These are phyloP conservation scores for Periparus ater DNA, from an alignment of 2,797 vertebrate species.

Conservation along the genomic window DNA sequence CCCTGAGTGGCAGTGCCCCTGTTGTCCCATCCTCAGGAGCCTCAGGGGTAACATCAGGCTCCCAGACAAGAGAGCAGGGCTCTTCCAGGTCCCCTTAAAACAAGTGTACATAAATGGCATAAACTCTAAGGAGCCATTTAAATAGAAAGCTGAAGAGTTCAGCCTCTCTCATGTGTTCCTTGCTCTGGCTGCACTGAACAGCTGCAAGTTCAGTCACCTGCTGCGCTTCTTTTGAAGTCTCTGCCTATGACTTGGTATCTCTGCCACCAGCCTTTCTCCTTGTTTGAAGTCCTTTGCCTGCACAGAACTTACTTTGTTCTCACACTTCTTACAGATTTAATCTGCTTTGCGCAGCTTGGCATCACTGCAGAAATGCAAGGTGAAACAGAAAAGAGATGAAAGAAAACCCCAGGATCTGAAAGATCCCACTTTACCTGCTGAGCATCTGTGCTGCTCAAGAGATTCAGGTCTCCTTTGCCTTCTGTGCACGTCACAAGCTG, in stretches of 20 bases:
- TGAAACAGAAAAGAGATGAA: not conserved
- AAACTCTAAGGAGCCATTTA: not conserved
- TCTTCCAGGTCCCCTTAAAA: not conserved
- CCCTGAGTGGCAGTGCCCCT: not conserved
- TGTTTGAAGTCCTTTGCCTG: not conserved
- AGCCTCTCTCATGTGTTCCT: rapidly evolving
- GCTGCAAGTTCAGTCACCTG: not conserved
- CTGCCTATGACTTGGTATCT: not conserved
- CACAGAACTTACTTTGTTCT: conserved; percentile 28
- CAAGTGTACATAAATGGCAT: rapidly evolving
- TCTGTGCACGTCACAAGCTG: not conserved
- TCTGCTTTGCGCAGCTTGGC: not conserved
- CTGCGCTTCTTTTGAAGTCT: not conserved
- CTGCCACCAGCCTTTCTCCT: not conserved
- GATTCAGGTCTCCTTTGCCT: not conserved
- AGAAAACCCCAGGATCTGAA: not conserved
- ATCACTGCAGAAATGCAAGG: not conserved
- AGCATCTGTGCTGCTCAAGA: not conserved
- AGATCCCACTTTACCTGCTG: not conserved
- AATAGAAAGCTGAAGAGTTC: not conserved
- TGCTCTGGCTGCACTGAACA: rapidly evolving
- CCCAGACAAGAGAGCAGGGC: not conserved
- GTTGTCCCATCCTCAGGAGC: not conserved
- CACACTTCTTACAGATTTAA: not conserved
- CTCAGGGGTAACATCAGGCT: rapidly evolving